Evolutionary conservation across 2,797 vertebrate genomes (phyloP), one percentile per base, ranked within the genome.

Genomic region (Anguilla megastoma): DNA sequence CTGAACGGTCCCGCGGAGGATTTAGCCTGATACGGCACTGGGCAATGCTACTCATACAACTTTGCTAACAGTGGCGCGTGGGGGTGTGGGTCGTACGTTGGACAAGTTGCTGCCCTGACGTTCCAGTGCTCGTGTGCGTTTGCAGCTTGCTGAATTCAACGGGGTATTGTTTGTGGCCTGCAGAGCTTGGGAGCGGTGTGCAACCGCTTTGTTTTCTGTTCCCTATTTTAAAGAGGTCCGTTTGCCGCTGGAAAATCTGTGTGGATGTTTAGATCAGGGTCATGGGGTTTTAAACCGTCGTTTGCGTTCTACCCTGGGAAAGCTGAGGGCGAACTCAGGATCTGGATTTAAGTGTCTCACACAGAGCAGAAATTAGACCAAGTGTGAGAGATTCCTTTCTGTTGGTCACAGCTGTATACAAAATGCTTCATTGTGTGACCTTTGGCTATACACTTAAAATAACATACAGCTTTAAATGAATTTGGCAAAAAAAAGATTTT

Each of bases 251-350:
- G 56, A 86, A 87, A 89, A 80, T 92, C 93, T 80, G 27, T 85
- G 69, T 80, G 86, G 85, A 87, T 88, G 69, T 88, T 89, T 69
- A 90, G 86, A 89, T 85, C 74, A 74, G 18, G 54, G 87, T 89
- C 79, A 84, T 71, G 71, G 41, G 86, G 58, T 89, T 90, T 87
- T 87, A 89, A 89, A 80, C 89, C 90, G 90, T 91, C 90, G 92
- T 92, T 90, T 92, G 92, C 89, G 87, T 93, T 94, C 93, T 69
- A 80, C 92, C 91, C 89, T 85, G 80, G 87, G 89, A 84, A 56
- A 79, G 87, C 89, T 71, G 36, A 41, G 91, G 91, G 90, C 87
- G 76, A 69, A 87, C 88, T 88, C 88, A 76, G 86, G 90, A 90
- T 89, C 89, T 88, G 92, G 87, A 88, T 87, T 87, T 89, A 91